Evolutionary conservation across 2,113 vertebrate species (phyloP), one percentile per base, ranked within the genome.

Genomic region (Brachypodius melanocephalos): DNA sequence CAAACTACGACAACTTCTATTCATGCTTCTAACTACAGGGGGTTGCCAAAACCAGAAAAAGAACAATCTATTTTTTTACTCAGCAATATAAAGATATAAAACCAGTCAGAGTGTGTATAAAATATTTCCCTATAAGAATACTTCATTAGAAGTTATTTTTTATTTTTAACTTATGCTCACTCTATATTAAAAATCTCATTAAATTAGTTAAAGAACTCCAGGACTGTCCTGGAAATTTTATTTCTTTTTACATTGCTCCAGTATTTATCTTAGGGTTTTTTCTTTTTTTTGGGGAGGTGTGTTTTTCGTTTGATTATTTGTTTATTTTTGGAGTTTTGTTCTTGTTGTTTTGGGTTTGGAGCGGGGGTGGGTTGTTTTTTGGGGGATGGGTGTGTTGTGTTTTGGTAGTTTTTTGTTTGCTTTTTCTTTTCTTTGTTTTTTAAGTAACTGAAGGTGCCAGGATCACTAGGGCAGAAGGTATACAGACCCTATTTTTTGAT

Each of bases 21-120:
- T 85, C 18, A n/a, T 49, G 13, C 2, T 82, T 91, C 65, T 51
- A 66, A 51, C 26, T 73, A 26, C 32, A 34, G 5, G 42, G 19
- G 6, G 6, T 62, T 86, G 28, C 58, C 62, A 46, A 61, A 85
- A 87, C 32, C 15, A 75, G 54, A 42, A 92, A 61, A 88, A 40
- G 5, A 75, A 51, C 8, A 29, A 55, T 29, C 19, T 78, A 3
- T 16, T 66, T 80, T 78, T 87, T 74, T 6, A 62, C 57, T 52
- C 63, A 28, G 14, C 17, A 85, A 87, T 92, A 71, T 76, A 76
- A 92, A 92, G 25, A 46, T n/a, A 85, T 40, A 86, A 80, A 89
- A 65, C 25, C 19, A 72, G 76, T 54, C 34, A 52, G 16, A 42
- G 29, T 2, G 54, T 45, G 17, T 25, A 91, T 65, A 78, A 82